Evolutionary conservation across 2,113 vertebrate genomes (phyloP).

Genomic region (Numida meleagris): DNA sequence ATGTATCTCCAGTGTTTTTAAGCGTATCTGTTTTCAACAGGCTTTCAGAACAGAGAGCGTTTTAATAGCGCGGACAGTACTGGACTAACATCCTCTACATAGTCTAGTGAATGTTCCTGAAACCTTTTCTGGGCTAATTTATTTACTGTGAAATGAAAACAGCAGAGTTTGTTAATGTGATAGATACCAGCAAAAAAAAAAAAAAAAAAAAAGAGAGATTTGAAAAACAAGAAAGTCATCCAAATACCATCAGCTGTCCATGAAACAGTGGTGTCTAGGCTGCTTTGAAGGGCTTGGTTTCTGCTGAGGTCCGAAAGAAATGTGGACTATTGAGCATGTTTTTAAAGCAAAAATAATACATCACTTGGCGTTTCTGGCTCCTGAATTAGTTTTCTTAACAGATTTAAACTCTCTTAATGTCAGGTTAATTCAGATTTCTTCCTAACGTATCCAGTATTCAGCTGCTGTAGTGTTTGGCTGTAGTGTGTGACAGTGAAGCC

Average conservation of each 20-base stretch:
- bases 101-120: background rate
- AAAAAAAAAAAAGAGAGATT: background rate
- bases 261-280: background rate
- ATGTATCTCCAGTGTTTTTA: background rate
- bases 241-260: accelerated
- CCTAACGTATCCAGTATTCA: background rate
- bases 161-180: background rate
- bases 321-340: too few relatives aligned
- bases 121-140: background rate
- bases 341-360: background rate
- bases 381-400: background rate
- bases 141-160: background rate
- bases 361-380: background rate
- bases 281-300: background rate
- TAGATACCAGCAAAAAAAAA: background rate
- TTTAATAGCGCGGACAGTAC: background rate
- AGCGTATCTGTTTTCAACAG: background rate
- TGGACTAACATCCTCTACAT: background rate
- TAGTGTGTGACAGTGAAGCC: background rate
- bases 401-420: background rate
- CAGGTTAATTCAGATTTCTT: background rate
- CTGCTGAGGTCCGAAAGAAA: background rate
- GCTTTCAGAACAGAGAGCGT: background rate
- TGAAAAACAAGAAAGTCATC: background rate
- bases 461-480: background rate